Percentiles rank a stretch among this genome's conserved stretches.
Conservation (phyloP, 2,797 vertebrate genomes). For the Clarias platycephalus region DNA sequence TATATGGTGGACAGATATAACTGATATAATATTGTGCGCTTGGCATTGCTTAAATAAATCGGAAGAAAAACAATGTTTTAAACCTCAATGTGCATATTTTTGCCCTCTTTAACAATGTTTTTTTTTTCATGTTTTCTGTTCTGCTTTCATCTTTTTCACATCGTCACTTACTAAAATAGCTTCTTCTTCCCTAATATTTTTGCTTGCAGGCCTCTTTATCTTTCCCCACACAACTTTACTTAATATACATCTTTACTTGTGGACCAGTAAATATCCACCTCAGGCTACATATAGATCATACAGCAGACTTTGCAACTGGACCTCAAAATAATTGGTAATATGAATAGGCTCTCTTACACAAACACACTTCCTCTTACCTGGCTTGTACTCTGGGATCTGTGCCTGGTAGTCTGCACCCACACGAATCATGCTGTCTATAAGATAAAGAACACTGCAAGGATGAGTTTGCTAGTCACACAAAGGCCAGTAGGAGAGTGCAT, state of each 20-base stretch:
- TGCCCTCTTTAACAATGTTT: background rate
- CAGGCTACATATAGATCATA: background rate
- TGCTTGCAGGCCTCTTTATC: background rate
- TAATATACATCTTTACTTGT: background rate
- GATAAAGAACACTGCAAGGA: constrained; percentile 40
- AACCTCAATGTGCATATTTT: background rate
- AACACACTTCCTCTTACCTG: constrained; percentile 73
- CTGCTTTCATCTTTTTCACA: background rate
- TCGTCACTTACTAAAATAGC: background rate
- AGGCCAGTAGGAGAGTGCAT: constrained; percentile 23
- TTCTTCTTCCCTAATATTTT: background rate
- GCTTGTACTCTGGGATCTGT: constrained; percentile 90
- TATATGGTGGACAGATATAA: background rate
- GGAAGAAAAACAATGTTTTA: background rate
- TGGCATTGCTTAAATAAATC: background rate
- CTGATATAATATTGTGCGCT: background rate
- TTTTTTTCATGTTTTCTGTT: background rate
- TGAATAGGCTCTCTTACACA: background rate
- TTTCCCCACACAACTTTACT: background rate
- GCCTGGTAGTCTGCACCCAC: constrained; percentile 94
- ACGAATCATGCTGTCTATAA: constrained; percentile 91
- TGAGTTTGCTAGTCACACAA: constrained; percentile 40
- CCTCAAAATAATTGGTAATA: background rate
- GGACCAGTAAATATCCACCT: background rate
- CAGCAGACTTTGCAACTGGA: background rate